These are phyloP conservation scores for Hirundo rustica DNA, from an alignment of 2,797 vertebrate species.

Conservation along the genomic window DNA sequence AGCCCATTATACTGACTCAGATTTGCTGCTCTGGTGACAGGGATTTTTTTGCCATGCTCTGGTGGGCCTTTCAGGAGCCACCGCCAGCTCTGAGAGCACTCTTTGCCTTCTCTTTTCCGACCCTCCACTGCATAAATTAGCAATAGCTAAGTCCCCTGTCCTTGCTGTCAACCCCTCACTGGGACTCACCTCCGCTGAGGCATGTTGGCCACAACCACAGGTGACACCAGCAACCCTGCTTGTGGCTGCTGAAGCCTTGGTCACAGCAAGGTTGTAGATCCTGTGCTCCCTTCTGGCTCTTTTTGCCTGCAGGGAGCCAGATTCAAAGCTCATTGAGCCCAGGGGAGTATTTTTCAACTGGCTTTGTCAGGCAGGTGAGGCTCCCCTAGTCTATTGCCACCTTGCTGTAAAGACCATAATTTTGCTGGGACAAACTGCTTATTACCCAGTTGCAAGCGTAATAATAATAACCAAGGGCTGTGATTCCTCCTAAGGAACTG, in stretches of 20 bases:
- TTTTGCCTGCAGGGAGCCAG: background rate
- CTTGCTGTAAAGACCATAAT: background rate
- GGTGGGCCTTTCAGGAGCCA: background rate
- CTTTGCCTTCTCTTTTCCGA: background rate
- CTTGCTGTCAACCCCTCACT: background rate
- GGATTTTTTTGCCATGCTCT: too few species aligned
- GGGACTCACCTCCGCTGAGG: background rate
- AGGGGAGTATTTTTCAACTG: background rate
- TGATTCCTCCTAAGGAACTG: conserved; percentile 43
- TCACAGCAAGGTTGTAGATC: background rate
- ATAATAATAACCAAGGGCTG: conserved; percentile 39
- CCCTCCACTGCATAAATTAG: background rate
- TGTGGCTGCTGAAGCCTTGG: background rate
- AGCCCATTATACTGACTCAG: background rate
- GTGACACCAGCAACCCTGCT: background rate
- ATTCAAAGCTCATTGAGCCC: background rate
- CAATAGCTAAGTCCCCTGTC: background rate
- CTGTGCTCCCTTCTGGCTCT: background rate
- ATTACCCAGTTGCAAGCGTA: conserved; percentile 23
- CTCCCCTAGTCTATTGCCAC: background rate
- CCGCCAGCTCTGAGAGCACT: background rate
- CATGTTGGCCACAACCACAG: fast-evolving
- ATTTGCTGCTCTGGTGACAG: background rate
- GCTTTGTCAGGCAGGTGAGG: background rate
- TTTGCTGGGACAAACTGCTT: conserved; percentile 44